Conservation (phyloP, 2,113 vertebrate genomes). For the Brachypodius melanocephalos region DNA sequence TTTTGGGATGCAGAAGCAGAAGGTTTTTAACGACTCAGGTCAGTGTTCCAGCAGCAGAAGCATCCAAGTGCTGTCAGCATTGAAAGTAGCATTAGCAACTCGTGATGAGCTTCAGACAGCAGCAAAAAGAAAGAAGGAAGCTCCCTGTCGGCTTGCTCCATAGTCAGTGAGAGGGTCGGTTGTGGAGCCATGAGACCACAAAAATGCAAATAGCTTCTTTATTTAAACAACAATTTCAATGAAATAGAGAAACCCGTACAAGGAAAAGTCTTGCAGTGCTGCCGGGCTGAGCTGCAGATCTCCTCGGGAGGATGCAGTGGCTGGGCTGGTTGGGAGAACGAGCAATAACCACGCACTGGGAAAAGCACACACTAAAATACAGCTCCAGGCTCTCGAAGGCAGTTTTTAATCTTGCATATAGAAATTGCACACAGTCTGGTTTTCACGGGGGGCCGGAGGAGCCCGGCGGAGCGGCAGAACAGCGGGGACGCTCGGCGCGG, state of each 20-base stretch:
- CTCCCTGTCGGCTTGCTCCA: accelerated
- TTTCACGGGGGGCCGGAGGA: neutral
- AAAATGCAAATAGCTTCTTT: neutral
- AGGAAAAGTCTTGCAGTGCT: neutral
- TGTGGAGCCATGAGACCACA: neutral
- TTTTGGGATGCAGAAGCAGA: neutral
- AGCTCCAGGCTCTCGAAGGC: neutral
- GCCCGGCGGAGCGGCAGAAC: neutral
- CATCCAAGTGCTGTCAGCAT: accelerated
- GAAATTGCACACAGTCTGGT: accelerated
- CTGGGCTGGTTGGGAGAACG: neutral
- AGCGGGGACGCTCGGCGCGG: accelerated
- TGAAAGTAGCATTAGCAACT: neutral
- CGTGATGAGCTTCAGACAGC: neutral
- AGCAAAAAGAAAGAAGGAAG: neutral
- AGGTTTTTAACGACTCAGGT: neutral
- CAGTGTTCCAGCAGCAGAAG: neutral
- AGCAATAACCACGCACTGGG: neutral
- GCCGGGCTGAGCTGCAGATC: neutral
- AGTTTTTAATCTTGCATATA: neutral
- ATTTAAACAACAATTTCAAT: neutral
- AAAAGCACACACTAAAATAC: neutral
- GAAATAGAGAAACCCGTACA: neutral
- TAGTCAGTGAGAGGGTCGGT: accelerated
- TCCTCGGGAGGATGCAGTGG: neutral